These are phyloP conservation scores for Zygaena filipendulae DNA, from an alignment of 2,888 invertebrate genomes.

Conservation along the genomic window DNA sequence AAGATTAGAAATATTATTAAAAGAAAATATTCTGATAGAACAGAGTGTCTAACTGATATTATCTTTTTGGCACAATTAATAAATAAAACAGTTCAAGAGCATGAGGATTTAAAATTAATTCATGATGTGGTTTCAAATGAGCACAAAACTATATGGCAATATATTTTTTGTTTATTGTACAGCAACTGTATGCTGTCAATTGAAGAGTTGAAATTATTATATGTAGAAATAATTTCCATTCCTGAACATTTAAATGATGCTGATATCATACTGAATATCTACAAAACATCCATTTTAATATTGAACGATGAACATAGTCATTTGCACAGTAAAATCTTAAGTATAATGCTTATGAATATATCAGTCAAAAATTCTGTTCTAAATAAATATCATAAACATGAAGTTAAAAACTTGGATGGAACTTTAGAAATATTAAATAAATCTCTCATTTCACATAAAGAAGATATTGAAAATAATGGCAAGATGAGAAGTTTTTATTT, in stretches of 20 bases:
- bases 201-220: slow-evolving; percentile 26
- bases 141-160: slow-evolving; percentile 29
- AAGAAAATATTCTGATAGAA: slow-evolving; percentile 40
- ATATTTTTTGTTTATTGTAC: slow-evolving; percentile 28
- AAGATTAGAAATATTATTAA: slow-evolving; percentile 27
- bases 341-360: slow-evolving; percentile 29
- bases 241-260: slow-evolving; percentile 17
- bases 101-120: no score
- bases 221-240: slow-evolving; percentile 19
- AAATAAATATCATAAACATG: slow-evolving; percentile 22
- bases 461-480: slow-evolving; percentile 39
- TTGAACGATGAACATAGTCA: slow-evolving; percentile 26
- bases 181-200: slow-evolving; percentile 25
- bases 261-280: slow-evolving; percentile 27
- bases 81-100: slow-evolving; percentile 11
- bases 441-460: no score
- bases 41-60: slow-evolving; percentile 31
- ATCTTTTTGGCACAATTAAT: slow-evolving; percentile 29
- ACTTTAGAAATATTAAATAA: slow-evolving; percentile 24
- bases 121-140: no score
- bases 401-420: slow-evolving; percentile 27
- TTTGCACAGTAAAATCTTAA: slow-evolving; percentile 30
- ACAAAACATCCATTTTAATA: slow-evolving; percentile 28
- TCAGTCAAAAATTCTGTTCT: slow-evolving; percentile 23
- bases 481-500: slow-evolving; percentile 38